Evolutionary conservation across 2,113 vertebrate genomes (phyloP).

Genomic region (Pterocles orientalis): DNA sequence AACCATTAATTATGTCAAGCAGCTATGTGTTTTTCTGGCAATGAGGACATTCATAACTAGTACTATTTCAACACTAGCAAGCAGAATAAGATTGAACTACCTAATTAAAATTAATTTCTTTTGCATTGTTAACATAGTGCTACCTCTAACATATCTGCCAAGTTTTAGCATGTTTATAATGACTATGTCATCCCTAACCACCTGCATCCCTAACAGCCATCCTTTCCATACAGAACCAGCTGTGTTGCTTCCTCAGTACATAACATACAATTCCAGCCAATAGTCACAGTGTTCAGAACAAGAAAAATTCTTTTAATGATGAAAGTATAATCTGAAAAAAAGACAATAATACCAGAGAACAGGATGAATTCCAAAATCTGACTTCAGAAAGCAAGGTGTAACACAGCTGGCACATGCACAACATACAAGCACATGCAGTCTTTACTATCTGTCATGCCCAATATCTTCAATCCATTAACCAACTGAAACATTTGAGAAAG

Average conservation of each 20-base stretch:
- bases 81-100: neutral
- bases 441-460: neutral
- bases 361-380: neutral
- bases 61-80: neutral
- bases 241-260: neutral
- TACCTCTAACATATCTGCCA: neutral
- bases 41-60: neutral
- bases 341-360: neutral
- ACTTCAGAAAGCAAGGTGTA: neutral
- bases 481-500: neutral
- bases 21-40: neutral
- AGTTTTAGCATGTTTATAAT: neutral
- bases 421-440: neutral
- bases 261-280: neutral
- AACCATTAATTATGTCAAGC: constrained; percentile 12
- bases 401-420: neutral
- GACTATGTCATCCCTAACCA: neutral
- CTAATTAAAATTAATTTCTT: neutral
- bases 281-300: neutral
- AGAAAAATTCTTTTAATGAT: neutral
- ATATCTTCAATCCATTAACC: neutral
- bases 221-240: neutral
- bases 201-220: neutral
- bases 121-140: neutral
- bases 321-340: neutral